phyloP scores from a whole-genome alignment of 2,888 invertebrate genomes.

The Erebia aethiops region DNA sequence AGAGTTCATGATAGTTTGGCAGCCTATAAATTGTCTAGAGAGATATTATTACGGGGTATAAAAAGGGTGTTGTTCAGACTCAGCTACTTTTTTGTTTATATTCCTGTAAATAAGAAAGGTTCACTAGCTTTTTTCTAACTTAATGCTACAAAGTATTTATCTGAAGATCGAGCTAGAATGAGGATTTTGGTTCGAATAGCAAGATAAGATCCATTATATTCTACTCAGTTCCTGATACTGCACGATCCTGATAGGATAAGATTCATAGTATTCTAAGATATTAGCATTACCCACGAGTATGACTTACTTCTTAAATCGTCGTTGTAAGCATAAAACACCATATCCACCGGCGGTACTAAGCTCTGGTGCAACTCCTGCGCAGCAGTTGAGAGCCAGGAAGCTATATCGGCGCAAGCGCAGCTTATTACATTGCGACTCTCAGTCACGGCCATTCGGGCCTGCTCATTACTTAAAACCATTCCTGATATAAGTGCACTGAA shows the following conservation, averaged over 20 bases:
- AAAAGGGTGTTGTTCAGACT: slow-evolving; percentile 13
- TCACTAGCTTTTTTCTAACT: not conserved
- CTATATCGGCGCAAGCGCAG: slow-evolving; percentile 70
- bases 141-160: not conserved
- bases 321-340: slow-evolving; percentile 68
- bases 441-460: slow-evolving; percentile 60
- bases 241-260: too few relatives aligned
- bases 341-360: slow-evolving; percentile 69
- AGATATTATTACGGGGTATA: slow-evolving; percentile 15
- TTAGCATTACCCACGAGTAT: too few relatives aligned
- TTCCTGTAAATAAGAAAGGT: slow-evolving; percentile 11
- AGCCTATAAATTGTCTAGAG: slow-evolving; percentile 18
- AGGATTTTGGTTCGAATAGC: too few relatives aligned
- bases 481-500: slow-evolving; percentile 66
- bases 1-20: slow-evolving; percentile 22
- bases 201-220: too few relatives aligned
- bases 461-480: slow-evolving; percentile 75
- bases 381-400: slow-evolving; percentile 67
- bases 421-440: slow-evolving; percentile 63
- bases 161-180: too few relatives aligned
- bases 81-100: slow-evolving; percentile 15
- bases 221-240: too few relatives aligned
- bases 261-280: too few relatives aligned
- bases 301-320: slow-evolving; percentile 69
- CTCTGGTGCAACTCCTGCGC: slow-evolving; percentile 71